These are phyloP conservation scores for Lophura nycthemera DNA, from an alignment of 2,113 vertebrate species.

Conservation along the genomic window DNA sequence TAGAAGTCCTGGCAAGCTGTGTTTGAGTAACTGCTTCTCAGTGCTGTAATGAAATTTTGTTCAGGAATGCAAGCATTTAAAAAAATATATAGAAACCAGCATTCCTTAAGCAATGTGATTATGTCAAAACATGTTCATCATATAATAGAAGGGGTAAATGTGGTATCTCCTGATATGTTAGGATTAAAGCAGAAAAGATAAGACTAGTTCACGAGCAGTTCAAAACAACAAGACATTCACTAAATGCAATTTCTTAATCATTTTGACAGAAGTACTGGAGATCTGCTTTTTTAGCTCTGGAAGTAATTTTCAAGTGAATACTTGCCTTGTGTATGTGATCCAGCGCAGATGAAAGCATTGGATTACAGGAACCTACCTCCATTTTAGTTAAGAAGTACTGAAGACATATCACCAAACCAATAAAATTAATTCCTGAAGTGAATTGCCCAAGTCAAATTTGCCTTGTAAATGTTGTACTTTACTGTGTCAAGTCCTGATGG, in stretches of 20 bases:
- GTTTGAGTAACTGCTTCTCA: not conserved
- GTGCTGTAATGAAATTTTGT: conserved; percentile 12
- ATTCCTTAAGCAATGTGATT: not conserved
- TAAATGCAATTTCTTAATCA: conserved; percentile 16
- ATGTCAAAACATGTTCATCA: not conserved
- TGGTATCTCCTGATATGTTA: not conserved
- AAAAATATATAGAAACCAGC: not conserved
- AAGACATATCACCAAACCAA: not conserved
- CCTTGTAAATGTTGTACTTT: not conserved
- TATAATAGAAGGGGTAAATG: not conserved
- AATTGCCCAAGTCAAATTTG: not conserved
- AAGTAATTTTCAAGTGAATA: conserved; percentile 34
- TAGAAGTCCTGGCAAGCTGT: not conserved
- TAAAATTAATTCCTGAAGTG: not conserved
- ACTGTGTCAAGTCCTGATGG: not conserved
- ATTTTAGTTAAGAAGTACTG: not conserved
- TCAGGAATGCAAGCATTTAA: not conserved
- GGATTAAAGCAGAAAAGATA: conserved; percentile 2
- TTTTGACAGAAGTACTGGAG: conserved; percentile 31
- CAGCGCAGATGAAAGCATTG: not conserved
- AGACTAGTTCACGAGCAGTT: conserved; percentile 29
- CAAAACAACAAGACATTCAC: conserved; percentile 2
- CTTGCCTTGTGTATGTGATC: not conserved
- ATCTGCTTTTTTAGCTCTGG: conserved; percentile 39
- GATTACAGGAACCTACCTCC: not conserved